Base-by-base conservation (phyloP, 1,140 invertebrate species). In the Stegodyphus mimosarum region DNA sequence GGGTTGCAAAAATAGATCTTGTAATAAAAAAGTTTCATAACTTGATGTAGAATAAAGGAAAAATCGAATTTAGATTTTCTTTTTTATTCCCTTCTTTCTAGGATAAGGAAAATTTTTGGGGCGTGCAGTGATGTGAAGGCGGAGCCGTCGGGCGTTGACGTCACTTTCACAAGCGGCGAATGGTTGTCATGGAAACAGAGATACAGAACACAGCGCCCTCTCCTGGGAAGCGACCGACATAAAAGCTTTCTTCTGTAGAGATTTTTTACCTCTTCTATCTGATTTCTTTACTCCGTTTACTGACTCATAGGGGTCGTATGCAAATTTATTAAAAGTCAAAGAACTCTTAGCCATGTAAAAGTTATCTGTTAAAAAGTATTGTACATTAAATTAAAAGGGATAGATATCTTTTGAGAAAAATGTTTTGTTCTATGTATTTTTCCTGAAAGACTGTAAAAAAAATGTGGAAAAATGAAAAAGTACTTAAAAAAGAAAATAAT, bases 121-220 rank as follows among this genome's bases (percentile, higher is more conserved):
- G 81, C 73, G 81, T 76, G 50, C 80, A 81, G 33, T 72, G 78
- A 81, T 72, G 71, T 55, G 33, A 53, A 70, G 81, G 81, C 81
- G 81, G 81, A 76, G 72, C 63, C 52, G 75, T 15, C 33, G 33
- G 71, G 81, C 63, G 81, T 84, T 84, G 81, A 84, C 81, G 81
- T 84, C 81, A 84, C 55, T 75, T 60, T 84, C 72, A 75, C 33
- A 70, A 81, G 60, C 79, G 33, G 9, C 70, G 60, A 81, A 81
- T 81, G 64, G 81, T 84, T 75, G n/a, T 18, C 71, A 84, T 84
- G 81, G 81, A 55, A 60, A 84, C 81, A 17, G 51, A 52, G 81
- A 84, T 76, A 84, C 81, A 84, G 81, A 71, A 55, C 53, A 86
- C 67, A 86, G 83, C 83, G 83, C 83, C 83, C 83, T 78, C 83